phyloP scores from a whole-genome alignment of 1,140 invertebrate genomes.

The Drosophila chauvacae region DNA sequence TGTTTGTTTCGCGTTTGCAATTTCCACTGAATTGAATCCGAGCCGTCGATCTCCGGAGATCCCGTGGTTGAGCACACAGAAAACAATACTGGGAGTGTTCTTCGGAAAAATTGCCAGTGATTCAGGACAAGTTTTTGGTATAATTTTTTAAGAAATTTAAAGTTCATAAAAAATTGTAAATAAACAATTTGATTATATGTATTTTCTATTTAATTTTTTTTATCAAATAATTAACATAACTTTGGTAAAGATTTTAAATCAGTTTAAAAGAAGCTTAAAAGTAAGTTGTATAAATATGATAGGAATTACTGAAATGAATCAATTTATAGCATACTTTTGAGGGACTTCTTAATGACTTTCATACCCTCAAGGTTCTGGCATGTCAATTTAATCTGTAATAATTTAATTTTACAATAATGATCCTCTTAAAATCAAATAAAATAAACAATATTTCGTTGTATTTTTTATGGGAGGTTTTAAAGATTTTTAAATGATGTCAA shows the following conservation, averaged over 20 bases:
- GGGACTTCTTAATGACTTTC: neutral
- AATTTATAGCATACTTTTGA: neutral
- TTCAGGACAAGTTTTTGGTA: neutral
- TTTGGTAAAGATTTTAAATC: neutral
- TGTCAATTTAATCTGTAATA: neutral
- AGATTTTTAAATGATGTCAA: neutral
- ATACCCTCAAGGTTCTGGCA: too few relatives aligned
- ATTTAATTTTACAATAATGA: neutral
- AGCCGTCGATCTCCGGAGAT: conserved; percentile 24
- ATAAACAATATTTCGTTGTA: neutral
- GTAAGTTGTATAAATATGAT: neutral
- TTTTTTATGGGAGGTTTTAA: neutral
- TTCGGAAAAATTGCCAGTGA: neutral
- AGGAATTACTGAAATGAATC: neutral
- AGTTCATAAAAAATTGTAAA: neutral
- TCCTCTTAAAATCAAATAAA: neutral
- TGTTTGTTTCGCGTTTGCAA: conserved; percentile 28
- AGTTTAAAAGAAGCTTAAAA: neutral
- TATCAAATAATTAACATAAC: neutral
- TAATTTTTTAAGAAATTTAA: neutral
- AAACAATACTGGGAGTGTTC: neutral
- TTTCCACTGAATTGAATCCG: conserved; percentile 56
- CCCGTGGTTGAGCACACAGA: conserved; percentile 1
- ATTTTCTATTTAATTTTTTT: neutral
- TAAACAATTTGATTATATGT: neutral